phyloP scores from a whole-genome alignment of 2,113 vertebrate genomes.

The Muscicapa adusta region DNA sequence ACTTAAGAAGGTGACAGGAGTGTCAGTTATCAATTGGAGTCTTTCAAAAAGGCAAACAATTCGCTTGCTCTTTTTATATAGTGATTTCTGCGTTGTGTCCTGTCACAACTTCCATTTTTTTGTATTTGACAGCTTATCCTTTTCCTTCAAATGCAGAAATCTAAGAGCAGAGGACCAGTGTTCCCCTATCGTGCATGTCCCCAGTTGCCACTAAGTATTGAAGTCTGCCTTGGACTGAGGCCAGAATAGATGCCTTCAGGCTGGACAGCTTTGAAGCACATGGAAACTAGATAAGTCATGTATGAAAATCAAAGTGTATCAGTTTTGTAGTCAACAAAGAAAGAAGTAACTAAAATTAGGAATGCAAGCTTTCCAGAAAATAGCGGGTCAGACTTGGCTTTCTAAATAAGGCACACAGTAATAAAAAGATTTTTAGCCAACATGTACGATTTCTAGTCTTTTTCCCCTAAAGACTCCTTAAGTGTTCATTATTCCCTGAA shows the following conservation, averaged over 20 bases:
- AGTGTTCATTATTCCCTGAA: neutral
- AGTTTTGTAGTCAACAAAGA: neutral
- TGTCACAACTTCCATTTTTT: neutral
- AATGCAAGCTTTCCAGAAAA: neutral
- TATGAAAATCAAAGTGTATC: constrained; percentile 53
- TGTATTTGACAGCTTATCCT: neutral
- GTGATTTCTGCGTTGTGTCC: constrained; percentile 1
- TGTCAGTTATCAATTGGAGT: neutral
- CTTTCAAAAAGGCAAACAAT: neutral
- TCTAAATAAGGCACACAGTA: neutral
- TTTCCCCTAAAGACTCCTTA: neutral
- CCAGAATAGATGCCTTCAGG: constrained; percentile 31
- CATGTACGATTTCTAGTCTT: neutral
- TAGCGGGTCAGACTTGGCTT: neutral
- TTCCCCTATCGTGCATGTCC: neutral
- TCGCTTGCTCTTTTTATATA: constrained; percentile 15
- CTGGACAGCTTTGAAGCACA: constrained; percentile 23
- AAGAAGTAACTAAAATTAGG: neutral
- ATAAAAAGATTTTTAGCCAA: neutral
- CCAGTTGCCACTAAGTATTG: neutral
- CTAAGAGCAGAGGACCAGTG: neutral
- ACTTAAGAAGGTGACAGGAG: neutral
- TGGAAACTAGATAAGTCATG: neutral
- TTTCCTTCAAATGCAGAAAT: constrained; percentile 19
- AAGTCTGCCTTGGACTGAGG: constrained; percentile 4